phyloP scores from a whole-genome alignment of 2,888 invertebrate genomes.

The Dione vanillae region DNA sequence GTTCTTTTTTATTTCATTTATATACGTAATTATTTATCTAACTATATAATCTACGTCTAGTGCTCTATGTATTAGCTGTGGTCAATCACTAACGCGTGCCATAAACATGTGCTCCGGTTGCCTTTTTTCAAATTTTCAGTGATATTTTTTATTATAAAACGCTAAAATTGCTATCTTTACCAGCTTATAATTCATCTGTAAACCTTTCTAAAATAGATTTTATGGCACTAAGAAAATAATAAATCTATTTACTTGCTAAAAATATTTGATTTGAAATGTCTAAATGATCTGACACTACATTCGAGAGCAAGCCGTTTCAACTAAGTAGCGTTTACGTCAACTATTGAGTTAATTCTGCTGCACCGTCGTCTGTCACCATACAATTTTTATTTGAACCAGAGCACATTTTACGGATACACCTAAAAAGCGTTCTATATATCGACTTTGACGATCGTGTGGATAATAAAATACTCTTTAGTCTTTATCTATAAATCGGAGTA shows the following conservation, averaged over 20 bases:
- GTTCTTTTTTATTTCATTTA: constrained; percentile 67
- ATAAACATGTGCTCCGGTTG: constrained; percentile 62
- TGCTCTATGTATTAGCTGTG: constrained; percentile 81
- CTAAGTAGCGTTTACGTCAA: constrained; percentile 36
- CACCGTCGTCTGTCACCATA: constrained; percentile 35
- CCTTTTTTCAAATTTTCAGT: constrained; percentile 37
- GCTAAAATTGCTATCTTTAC: constrained; percentile 39
- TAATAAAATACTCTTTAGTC: constrained; percentile 78
- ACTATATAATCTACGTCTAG: constrained; percentile 75
- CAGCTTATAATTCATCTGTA: constrained; percentile 38
- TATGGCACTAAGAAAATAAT: constrained; percentile 45
- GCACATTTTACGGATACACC: constrained; percentile 68
- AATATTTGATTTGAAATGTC: constrained; percentile 24
- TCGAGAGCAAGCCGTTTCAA: constrained; percentile 32
- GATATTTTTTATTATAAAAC: constrained; percentile 44
- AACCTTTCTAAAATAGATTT: constrained; percentile 46
- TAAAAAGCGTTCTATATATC: constrained; percentile 71
- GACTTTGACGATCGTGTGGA: constrained; percentile 73
- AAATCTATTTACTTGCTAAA: constrained; percentile 29
- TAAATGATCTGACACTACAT: constrained; percentile 36
- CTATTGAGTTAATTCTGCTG: constrained; percentile 41
- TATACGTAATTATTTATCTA: constrained; percentile 81
- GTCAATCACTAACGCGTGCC: constrained; percentile 74
- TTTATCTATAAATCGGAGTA: constrained; percentile 69
- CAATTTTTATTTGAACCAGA: constrained; percentile 50